Evolutionary conservation across 2,113 vertebrate genomes (phyloP).

Genomic region (Egretta garzetta): DNA sequence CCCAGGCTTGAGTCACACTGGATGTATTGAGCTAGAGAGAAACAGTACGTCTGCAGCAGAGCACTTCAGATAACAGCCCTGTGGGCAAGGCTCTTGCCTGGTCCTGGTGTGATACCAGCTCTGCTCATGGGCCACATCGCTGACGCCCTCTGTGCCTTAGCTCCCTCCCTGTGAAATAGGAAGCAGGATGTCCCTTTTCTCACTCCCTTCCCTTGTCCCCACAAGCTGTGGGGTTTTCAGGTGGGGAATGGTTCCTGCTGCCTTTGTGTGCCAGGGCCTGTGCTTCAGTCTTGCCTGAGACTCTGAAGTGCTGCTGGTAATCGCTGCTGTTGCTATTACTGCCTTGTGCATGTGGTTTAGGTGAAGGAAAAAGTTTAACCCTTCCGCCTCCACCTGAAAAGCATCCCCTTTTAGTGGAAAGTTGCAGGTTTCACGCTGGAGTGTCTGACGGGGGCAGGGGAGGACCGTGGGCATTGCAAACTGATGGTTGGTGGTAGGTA

Average conservation of each 20-base stretch:
- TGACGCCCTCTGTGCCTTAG: neutral
- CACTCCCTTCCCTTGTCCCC: neutral
- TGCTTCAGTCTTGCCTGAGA: neutral
- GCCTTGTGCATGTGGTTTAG: neutral
- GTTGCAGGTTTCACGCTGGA: neutral
- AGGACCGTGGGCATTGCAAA: neutral
- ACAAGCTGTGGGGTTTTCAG: neutral
- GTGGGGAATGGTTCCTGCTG: neutral
- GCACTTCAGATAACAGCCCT: neutral
- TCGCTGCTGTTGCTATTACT: neutral
- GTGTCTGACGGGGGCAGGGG: neutral
- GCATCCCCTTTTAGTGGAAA: neutral
- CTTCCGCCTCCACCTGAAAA: neutral
- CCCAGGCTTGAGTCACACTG: neutral
- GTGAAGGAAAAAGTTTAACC: neutral
- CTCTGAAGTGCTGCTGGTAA: neutral
- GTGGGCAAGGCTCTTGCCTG: neutral
- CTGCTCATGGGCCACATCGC: neutral
- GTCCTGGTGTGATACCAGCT: neutral
- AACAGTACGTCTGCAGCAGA: fast-evolving
- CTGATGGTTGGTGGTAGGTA: neutral
- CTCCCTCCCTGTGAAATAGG: neutral
- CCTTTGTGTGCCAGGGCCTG: neutral
- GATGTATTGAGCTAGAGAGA: neutral
- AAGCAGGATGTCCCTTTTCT: neutral